Evolutionary conservation across 92 coral and sea anemone species (phyloP).

Genomic region (Muricea muricata): DNA sequence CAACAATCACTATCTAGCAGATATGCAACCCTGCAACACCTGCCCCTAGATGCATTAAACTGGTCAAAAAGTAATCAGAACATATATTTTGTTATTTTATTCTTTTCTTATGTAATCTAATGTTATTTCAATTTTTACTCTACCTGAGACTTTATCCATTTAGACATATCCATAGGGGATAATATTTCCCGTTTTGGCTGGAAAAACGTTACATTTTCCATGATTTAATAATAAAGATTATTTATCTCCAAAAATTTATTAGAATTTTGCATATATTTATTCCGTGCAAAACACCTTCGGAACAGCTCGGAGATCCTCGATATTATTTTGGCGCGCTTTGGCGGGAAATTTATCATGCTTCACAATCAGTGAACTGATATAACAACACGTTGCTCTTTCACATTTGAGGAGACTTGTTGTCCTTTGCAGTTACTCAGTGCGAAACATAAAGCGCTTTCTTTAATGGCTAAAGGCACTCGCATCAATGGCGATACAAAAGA

Average conservation of each 20-base stretch:
- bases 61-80: too few relatives aligned
- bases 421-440: too few relatives aligned
- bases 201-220: slow-evolving; percentile 56
- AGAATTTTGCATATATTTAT: background rate
- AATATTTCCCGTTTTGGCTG: slow-evolving; percentile 76
- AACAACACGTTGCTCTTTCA: background rate
- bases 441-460: too few relatives aligned
- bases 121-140: background rate
- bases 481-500: too few relatives aligned
- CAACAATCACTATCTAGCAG: too few relatives aligned
- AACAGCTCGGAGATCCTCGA: slow-evolving; percentile 15
- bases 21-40: too few relatives aligned
- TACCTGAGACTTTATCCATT: slow-evolving; percentile 90
- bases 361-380: too few relatives aligned
- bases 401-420: too few relatives aligned
- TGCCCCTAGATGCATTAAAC: too few relatives aligned
- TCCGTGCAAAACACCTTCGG: background rate
- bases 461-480: too few relatives aligned
- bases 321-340: slow-evolving; percentile 11
- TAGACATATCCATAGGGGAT: slow-evolving; percentile 59
- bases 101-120: too few relatives aligned
- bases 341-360: slow-evolving; percentile 11
- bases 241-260: background rate
- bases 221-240: background rate
- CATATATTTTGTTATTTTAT: too few relatives aligned